Percentiles rank a stretch among this genome's conserved stretches.
Conservation (phyloP, 2,888 invertebrate species). For the Mythimna ferrago region DNA sequence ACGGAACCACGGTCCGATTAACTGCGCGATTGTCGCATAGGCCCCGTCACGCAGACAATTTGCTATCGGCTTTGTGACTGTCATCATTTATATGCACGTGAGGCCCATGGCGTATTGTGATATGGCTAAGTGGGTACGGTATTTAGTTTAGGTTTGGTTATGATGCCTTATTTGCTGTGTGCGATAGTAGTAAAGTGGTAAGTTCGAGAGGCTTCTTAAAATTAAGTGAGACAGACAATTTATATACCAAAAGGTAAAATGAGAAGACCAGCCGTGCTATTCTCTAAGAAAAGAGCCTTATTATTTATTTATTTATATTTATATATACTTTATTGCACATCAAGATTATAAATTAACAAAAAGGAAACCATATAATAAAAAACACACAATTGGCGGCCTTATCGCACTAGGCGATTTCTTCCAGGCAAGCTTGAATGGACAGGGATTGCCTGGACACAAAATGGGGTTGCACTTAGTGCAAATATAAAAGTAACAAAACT, state of each 20-base stretch:
- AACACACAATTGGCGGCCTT: no score
- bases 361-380: no score
- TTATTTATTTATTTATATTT: no score
- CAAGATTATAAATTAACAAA: no score
- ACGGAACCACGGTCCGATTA: slow-evolving; percentile 84
- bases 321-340: no score
- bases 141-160: slow-evolving; percentile 29
- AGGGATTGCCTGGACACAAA: no score
- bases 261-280: no score
- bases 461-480: no score
- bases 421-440: no score
- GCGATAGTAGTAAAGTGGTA: background rate
- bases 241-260: background rate
- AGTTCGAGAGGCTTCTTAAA: background rate
- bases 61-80: slow-evolving; percentile 70
- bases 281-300: no score
- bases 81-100: slow-evolving; percentile 52
- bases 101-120: slow-evolving; percentile 35
- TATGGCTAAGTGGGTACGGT: slow-evolving; percentile 47
- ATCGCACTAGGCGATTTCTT: no score
- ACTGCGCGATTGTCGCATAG: slow-evolving; percentile 76
- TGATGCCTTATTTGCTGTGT: slow-evolving; percentile 23
- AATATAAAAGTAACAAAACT: no score
- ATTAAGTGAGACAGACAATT: background rate
- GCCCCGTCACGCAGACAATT: slow-evolving; percentile 67